phyloP scores from a whole-genome alignment of 1,140 invertebrate genomes.

The Rhagoletis pomonella region DNA sequence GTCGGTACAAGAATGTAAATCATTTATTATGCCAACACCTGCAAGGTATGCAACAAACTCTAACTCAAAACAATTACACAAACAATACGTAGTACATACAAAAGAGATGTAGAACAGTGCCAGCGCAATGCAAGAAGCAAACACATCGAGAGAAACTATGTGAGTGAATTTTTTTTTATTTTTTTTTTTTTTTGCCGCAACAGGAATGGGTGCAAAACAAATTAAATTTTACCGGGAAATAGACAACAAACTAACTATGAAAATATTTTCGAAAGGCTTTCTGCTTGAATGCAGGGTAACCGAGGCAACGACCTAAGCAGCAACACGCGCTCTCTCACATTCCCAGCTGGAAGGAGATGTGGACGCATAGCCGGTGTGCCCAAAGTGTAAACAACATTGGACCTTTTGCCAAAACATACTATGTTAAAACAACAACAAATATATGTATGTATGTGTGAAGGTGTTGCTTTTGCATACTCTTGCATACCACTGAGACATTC shows the following conservation, averaged over 20 bases:
- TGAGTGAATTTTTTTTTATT: not conserved
- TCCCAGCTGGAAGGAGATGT: not conserved
- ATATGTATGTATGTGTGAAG: no score
- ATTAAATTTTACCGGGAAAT: constrained; percentile 39
- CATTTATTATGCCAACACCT: constrained; percentile 49
- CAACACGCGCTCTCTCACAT: not conserved
- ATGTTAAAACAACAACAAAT: constrained; percentile 20
- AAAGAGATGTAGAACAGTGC: not conserved
- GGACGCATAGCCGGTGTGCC: not conserved
- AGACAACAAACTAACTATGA: constrained; percentile 28
- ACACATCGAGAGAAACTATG: not conserved
- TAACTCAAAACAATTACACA: not conserved
- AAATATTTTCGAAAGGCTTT: constrained; percentile 37
- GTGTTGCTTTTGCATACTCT: not conserved
- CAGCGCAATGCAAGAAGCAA: not conserved
- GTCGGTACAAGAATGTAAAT: constrained; percentile 44
- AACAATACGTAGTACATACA: not conserved
- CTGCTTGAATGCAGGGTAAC: not conserved
- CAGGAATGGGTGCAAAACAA: constrained; percentile 33
- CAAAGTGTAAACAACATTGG: constrained; percentile 34
- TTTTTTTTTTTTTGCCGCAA: constrained; percentile 10
- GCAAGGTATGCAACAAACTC: constrained; percentile 22
- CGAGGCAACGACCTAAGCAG: not conserved
- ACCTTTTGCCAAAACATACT: constrained; percentile 12
- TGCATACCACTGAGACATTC: constrained; percentile 1